Base-by-base conservation (phyloP, 2,797 vertebrate genomes). In the Eulemur mongoz region DNA sequence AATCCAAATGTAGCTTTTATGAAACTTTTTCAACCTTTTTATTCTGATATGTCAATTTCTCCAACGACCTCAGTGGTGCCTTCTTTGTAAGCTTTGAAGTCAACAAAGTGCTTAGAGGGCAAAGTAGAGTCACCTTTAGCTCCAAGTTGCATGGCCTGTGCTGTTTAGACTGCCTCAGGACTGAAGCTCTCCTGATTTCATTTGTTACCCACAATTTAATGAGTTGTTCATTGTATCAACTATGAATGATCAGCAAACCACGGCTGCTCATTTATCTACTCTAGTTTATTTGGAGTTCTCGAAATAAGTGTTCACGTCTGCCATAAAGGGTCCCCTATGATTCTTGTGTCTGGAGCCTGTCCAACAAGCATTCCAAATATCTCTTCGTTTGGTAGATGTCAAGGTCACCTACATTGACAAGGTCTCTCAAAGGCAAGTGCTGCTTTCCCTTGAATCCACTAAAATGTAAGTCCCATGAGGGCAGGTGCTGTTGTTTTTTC, bases 201-300 rank as follows among this genome's bases (percentile, higher is more conserved):
- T 79, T 87, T 87, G 92, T 82, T 85, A 87, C 45, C 89, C 93
- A 80, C 65, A 59, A 82, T 76, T 82, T 80, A 94, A 87, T 79
- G 83, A 95, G 84, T 12, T 93, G 90, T 87, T 88, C 84, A 35
- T 48, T 84, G 59, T 61, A 93, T 91, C 93, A 91, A 89, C 86
- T 38, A 30, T 32, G 92, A 96, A 88, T 18, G 52, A 93, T 96
- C 93, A 93, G 82, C 95, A 93, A 97, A 78, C 38, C 12, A 65
- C 17, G 84, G 80, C 20, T 80, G 92, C 73, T 91, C 92, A 45
- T 93, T 78, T 93, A 94, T 93, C 96, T 93, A 57, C 63, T 89
- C 93, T 52, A 63, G 63, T 75, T 97, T 96, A 96, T 92, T 94
- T 52, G 94, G 72, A 89, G 92, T 83, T 81, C 92, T 95, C 93